Conservation (phyloP, 1,140 invertebrate species). For the Zophobas atratus region DNA sequence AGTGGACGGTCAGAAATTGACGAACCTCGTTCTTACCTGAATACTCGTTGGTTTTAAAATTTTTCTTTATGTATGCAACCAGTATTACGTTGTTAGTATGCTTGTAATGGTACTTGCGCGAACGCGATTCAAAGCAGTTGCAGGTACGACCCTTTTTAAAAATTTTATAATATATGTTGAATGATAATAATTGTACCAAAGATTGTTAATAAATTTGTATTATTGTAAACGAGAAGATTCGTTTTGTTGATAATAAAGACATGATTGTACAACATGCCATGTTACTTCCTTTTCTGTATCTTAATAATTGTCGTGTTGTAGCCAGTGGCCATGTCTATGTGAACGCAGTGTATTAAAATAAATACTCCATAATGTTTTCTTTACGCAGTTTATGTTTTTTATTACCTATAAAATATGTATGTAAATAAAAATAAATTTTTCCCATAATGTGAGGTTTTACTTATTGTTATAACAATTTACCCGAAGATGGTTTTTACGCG, state of each 20-base stretch:
- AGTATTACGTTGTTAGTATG: conserved; percentile 29
- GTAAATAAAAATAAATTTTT: conserved; percentile 54
- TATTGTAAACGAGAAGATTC: conserved; percentile 19
- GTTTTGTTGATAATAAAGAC: conserved; percentile 42
- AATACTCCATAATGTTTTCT: conserved; percentile 48
- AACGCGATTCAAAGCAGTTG: not conserved
- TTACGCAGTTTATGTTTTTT: conserved; percentile 55
- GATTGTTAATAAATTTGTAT: conserved; percentile 53
- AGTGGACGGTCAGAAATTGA: conserved; percentile 17
- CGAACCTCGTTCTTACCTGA: conserved; percentile 41
- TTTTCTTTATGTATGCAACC: conserved; percentile 42
- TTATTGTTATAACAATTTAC: not conserved
- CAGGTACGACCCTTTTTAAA: conserved; percentile 43
- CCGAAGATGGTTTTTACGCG: not conserved
- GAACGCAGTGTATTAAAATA: conserved; percentile 51
- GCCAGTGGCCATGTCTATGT: conserved; percentile 52
- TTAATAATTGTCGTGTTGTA: conserved; percentile 57
- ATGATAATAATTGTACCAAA: conserved; percentile 54
- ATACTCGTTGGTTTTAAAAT: conserved; percentile 43
- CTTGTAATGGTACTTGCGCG: not conserved
- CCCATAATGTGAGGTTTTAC: conserved; percentile 19
- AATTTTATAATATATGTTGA: conserved; percentile 49
- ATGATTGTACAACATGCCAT: conserved; percentile 35
- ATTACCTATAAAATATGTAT: conserved; percentile 58
- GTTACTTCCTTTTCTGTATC: conserved; percentile 52